Evolutionary conservation across 1,140 invertebrate genomes (phyloP).

Genomic region (Acromyrmex heyeri): DNA sequence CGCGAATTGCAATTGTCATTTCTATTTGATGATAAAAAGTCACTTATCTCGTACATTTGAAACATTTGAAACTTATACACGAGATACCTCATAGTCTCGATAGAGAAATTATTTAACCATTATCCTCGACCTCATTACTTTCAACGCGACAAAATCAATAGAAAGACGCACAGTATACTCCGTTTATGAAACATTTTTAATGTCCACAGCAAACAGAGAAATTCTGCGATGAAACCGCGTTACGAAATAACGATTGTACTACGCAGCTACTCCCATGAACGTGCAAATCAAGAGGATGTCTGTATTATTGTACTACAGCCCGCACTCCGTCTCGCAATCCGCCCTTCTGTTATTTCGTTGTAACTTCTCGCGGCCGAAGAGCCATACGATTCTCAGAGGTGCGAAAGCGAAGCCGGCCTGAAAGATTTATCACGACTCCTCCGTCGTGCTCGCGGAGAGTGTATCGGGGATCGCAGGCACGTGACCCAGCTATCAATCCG

Average conservation of each 20-base stretch:
- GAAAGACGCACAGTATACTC: neutral
- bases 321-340: neutral
- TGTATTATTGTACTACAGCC: slow-evolving; percentile 10
- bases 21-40: neutral
- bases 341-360: neutral
- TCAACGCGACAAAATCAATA: slow-evolving; percentile 12
- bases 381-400: slow-evolving; percentile 47
- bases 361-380: neutral
- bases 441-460: slow-evolving; percentile 41
- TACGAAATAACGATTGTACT: neutral
- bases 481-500: slow-evolving; percentile 72
- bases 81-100: neutral
- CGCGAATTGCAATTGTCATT: neutral
- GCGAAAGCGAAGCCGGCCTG: slow-evolving; percentile 55
- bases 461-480: slow-evolving; percentile 67
- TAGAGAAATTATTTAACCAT: neutral
- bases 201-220: neutral
- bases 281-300: slow-evolving; percentile 16
- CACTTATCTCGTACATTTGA: neutral
- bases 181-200: slow-evolving; percentile 2
- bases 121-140: neutral
- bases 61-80: neutral
- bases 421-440: slow-evolving; percentile 71
- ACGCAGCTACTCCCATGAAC: neutral
- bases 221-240: neutral